These are phyloP conservation scores for Sterrhoptilus dennistouni DNA, from an alignment of 2,113 vertebrate genomes.

Conservation along the genomic window DNA sequence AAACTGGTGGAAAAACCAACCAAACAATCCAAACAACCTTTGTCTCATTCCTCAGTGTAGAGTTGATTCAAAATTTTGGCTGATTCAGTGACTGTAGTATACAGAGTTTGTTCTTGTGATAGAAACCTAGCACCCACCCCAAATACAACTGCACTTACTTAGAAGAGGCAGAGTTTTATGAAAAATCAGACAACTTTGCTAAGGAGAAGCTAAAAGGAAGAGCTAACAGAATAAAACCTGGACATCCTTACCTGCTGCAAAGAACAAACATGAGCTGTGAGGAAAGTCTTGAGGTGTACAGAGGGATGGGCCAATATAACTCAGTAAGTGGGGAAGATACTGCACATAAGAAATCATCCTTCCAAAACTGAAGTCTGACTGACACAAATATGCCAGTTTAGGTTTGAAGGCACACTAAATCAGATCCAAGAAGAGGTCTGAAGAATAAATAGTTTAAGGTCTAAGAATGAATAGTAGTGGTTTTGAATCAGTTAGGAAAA, in stretches of 20 bases:
- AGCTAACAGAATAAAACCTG: background rate
- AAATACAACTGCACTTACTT: background rate
- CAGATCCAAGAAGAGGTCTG: background rate
- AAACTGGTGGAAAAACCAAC: background rate
- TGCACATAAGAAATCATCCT: background rate
- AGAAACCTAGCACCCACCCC: background rate
- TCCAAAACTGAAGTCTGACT: background rate
- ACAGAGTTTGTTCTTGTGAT: background rate
- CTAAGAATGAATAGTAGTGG: background rate
- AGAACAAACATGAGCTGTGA: rapidly evolving
- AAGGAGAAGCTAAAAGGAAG: background rate
- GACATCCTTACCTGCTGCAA: background rate
- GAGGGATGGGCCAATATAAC: background rate
- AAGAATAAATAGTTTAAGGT: background rate
- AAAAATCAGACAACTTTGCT: background rate
- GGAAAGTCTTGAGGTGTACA: background rate
- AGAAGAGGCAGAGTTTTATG: background rate
- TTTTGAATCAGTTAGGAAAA: background rate
- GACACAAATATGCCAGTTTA: background rate
- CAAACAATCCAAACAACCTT: background rate
- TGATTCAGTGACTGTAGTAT: background rate
- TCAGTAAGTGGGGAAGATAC: background rate
- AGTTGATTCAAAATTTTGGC: background rate
- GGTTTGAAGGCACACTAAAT: background rate
- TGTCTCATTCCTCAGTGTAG: background rate